Evolutionary conservation across 2,888 invertebrate genomes (phyloP).

Genomic region (Ctenicera cuprea): DNA sequence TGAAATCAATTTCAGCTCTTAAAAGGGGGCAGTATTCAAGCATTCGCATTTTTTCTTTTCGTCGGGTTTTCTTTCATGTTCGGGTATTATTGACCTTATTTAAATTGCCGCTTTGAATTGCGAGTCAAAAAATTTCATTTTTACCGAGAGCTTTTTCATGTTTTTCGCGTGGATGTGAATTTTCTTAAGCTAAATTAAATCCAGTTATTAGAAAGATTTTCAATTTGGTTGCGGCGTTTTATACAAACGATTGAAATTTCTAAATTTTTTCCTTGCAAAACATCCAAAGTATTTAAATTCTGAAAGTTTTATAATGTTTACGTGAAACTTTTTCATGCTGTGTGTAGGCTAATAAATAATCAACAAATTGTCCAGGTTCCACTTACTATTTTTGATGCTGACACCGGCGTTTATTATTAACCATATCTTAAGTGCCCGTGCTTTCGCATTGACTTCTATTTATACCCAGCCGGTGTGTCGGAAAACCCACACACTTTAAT

Average conservation of each 20-base stretch:
- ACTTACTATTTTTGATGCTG: constrained; percentile 47
- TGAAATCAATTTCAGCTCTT: background rate
- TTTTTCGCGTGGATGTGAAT: background rate
- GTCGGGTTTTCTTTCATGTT: background rate
- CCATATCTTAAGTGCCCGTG: constrained; percentile 30
- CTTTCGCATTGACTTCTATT: constrained; percentile 37
- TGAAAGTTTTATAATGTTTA: too few relatives aligned
- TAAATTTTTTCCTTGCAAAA: too few relatives aligned
- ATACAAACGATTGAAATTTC: too few relatives aligned
- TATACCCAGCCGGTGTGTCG: constrained; percentile 19
- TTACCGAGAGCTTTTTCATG: constrained; percentile 21
- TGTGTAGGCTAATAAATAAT: too few relatives aligned
- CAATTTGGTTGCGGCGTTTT: too few relatives aligned
- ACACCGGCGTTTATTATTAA: constrained; percentile 48
- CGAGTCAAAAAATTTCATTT: constrained; percentile 11
- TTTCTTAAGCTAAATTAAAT: background rate
- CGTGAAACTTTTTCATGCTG: too few relatives aligned
- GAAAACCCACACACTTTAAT: constrained; percentile 21
- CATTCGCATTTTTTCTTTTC: background rate
- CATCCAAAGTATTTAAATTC: too few relatives aligned
- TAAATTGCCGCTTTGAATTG: constrained; percentile 13
- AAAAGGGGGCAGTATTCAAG: background rate
- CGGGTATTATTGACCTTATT: constrained; percentile 8
- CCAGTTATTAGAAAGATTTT: background rate
- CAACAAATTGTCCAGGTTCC: background rate